Conservation (phyloP, 2,113 vertebrate species). For the Nansenia antarctica region DNA sequence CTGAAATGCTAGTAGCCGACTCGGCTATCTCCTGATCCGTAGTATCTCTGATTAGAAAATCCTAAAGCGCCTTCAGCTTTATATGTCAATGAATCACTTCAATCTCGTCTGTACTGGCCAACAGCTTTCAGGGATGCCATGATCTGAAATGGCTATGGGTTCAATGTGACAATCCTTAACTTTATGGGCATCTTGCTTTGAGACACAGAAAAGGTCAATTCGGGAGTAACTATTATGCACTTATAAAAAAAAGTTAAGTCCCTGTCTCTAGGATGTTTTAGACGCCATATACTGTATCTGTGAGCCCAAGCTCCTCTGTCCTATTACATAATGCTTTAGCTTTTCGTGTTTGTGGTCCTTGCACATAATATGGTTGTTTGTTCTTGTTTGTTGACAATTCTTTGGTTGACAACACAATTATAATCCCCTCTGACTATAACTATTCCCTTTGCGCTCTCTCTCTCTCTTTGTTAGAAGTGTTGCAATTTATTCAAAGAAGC, state of each 20-base stretch:
- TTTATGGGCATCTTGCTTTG: no score
- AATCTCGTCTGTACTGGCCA: not conserved
- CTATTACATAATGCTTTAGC: not conserved
- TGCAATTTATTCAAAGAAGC: not conserved
- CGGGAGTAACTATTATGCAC: no score
- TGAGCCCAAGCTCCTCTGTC: not conserved
- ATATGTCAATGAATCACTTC: not conserved
- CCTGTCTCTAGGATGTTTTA: not conserved
- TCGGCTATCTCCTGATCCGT: not conserved
- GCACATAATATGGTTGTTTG: no score
- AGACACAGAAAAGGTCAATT: no score
- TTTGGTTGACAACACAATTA: no score
- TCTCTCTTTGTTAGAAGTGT: not conserved
- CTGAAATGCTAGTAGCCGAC: slow-evolving; percentile 2
- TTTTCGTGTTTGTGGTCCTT: not conserved
- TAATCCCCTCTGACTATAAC: not conserved
- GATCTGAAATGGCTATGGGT: no score
- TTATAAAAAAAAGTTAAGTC: not conserved
- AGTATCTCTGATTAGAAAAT: not conserved
- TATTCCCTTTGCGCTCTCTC: not conserved
- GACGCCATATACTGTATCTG: no score
- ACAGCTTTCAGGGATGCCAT: no score
- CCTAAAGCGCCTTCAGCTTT: not conserved
- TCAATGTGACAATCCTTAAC: no score
- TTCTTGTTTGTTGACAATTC: not conserved